Conservation (phyloP, 2,113 vertebrate genomes). For the Cettia cetti region DNA sequence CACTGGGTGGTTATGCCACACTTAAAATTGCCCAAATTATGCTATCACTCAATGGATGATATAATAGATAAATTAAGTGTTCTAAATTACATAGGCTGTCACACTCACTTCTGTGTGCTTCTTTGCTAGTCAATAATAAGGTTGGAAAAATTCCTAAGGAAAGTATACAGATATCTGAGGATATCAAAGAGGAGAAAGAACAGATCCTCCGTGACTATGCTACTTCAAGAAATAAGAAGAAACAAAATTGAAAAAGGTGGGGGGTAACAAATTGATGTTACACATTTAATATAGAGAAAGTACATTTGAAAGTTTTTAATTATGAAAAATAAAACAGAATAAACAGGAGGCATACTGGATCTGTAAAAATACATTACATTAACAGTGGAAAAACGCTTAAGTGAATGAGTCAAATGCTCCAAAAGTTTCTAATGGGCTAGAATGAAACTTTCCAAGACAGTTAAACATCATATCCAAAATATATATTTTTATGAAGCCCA, state of each 20-base stretch:
- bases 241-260: not conserved
- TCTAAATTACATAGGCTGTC: conserved; percentile 17
- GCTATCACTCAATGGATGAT: not conserved
- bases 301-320: not conserved
- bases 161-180: not conserved
- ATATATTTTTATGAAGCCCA: not conserved
- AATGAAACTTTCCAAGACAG: not conserved
- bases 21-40: conserved; percentile 28
- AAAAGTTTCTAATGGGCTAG: not conserved
- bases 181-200: not conserved
- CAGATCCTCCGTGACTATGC: not conserved
- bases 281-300: not conserved
- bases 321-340: not conserved
- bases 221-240: not conserved
- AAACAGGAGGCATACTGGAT: not conserved
- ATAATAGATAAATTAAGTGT: conserved; percentile 36
- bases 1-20: not conserved
- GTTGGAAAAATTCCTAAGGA: not conserved
- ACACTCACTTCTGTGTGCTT: not conserved
- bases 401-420: not conserved
- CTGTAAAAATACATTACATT: not conserved
- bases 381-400: not conserved
- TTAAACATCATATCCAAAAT: not conserved
- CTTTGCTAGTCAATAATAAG: not conserved
- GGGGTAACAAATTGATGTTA: not conserved